Evolutionary conservation across 2,888 invertebrate genomes (phyloP).

Genomic region (Dioctria linearis): DNA sequence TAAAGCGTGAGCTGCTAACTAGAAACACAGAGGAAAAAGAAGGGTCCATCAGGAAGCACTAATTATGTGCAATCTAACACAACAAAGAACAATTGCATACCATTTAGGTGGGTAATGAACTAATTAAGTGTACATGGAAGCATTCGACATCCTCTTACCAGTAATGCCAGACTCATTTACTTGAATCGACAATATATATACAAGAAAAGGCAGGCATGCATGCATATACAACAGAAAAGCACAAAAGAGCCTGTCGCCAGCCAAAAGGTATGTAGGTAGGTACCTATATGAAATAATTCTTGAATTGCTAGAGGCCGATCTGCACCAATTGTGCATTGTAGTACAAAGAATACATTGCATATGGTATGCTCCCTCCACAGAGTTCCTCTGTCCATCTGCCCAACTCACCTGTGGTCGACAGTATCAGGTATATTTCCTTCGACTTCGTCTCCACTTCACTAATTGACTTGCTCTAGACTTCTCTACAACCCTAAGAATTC

Average conservation of each 20-base stretch:
- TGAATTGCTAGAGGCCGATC: conserved; percentile 52
- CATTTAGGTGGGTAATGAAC: conserved; percentile 62
- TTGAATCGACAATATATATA: neutral
- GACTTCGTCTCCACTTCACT: neutral
- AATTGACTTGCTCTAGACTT: conserved; percentile 2
- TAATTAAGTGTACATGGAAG: conserved; percentile 61
- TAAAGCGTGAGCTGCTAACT: too few relatives aligned
- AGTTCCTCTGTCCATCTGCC: too few relatives aligned
- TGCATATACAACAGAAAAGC: neutral
- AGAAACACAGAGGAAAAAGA: too few relatives aligned
- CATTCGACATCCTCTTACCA: conserved; percentile 12
- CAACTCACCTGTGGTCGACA: neutral
- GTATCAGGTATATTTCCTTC: neutral
- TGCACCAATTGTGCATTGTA: conserved; percentile 49
- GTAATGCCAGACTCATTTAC: conserved; percentile 21
- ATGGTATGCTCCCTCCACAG: neutral
- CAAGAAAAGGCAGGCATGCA: neutral
- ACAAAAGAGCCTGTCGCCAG: conserved; percentile 15
- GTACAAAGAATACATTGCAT: conserved; percentile 13
- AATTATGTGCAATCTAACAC: conserved; percentile 56
- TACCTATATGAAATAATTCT: conserved; percentile 4
- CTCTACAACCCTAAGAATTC: neutral
- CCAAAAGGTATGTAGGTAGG: neutral
- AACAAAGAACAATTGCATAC: conserved; percentile 60
- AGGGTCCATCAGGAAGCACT: neutral